These are phyloP conservation scores for Emberiza fucata DNA, from an alignment of 2,113 vertebrate species.

Conservation along the genomic window DNA sequence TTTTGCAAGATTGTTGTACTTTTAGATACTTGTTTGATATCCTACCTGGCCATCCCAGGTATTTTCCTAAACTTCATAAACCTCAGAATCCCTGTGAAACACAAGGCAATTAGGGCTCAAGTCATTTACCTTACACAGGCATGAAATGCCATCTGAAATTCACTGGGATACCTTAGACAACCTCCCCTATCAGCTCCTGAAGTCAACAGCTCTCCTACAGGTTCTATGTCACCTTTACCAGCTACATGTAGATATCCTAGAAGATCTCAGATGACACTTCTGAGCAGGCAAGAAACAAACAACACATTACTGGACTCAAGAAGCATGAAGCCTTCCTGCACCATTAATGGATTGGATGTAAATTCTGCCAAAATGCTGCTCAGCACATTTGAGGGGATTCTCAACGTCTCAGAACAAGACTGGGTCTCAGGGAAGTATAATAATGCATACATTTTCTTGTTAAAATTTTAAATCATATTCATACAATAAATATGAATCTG, in stretches of 20 bases:
- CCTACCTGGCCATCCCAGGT: neutral
- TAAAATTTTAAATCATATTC: neutral
- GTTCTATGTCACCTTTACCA: neutral
- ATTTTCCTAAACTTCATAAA: neutral
- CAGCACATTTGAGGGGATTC: neutral
- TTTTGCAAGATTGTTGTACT: neutral
- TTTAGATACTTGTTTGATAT: neutral
- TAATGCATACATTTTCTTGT: neutral
- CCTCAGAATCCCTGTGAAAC: neutral
- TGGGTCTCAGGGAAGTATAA: neutral
- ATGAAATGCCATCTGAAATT: neutral
- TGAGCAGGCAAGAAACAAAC: neutral
- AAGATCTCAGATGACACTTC: neutral
- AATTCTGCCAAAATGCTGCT: neutral
- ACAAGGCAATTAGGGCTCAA: neutral
- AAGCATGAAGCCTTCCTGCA: neutral
- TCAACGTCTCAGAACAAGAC: neutral
- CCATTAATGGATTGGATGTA: rapidly evolving
- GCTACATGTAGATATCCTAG: neutral
- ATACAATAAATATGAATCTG: neutral
- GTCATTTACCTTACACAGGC: neutral
- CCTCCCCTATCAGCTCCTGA: neutral
- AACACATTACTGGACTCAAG: neutral
- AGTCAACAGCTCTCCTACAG: neutral
- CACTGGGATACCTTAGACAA: neutral